Conservation (phyloP, 2,888 invertebrate species). For the Lysandra coridon region DNA sequence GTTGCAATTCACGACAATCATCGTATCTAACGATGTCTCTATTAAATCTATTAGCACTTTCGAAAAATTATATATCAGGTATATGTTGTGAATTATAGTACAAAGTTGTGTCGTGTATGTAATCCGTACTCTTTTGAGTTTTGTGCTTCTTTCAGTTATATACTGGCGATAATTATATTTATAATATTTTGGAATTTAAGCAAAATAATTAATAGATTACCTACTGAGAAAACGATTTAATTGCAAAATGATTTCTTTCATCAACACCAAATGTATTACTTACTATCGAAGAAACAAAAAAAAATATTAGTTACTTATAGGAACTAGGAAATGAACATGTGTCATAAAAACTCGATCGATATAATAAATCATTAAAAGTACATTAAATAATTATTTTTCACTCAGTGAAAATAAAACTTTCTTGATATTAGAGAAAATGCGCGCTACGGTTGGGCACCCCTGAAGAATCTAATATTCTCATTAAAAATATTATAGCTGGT, state of each 20-base stretch:
- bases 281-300: not conserved
- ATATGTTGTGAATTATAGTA: not conserved
- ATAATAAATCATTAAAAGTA: not conserved
- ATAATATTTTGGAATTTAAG: not conserved
- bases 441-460: not conserved
- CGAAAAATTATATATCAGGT: not conserved
- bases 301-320: not conserved
- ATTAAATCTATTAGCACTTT: constrained; percentile 30
- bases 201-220: no score
- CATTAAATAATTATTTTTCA: not conserved
- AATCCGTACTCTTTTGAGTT: not conserved
- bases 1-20: constrained; percentile 11
- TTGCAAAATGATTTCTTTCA: no score
- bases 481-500: not conserved
- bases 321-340: not conserved
- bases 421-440: constrained; percentile 14
- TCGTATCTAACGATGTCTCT: constrained; percentile 11
- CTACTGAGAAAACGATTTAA: no score
- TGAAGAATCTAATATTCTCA: constrained; percentile 5
- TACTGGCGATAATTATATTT: not conserved
- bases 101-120: not conserved
- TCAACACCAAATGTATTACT: no score
- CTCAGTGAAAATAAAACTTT: constrained; percentile 20
- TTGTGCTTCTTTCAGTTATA: not conserved
- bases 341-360: not conserved